Conservation (phyloP, 2,888 invertebrate species). For the Seira sanloemensis region DNA sequence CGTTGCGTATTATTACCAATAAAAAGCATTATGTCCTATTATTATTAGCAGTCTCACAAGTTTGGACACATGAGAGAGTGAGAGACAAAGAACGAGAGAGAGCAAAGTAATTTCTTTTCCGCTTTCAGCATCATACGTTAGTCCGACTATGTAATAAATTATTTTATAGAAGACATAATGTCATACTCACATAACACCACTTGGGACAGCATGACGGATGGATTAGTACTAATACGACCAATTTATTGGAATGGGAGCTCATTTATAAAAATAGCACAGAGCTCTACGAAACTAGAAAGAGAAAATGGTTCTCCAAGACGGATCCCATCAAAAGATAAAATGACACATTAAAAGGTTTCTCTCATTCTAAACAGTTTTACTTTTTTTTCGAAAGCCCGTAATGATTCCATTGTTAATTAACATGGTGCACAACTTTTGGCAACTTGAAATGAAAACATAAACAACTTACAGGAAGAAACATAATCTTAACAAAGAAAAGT, state of each 20-base stretch:
- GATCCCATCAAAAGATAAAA: too few species aligned
- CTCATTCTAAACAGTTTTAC: too few species aligned
- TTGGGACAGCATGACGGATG: conserved; percentile 34
- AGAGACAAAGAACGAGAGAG: background rate
- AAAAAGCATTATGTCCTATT: background rate
- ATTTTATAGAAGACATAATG: background rate
- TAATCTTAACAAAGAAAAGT: too few species aligned
- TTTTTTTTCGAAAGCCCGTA: too few species aligned
- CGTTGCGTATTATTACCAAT: background rate
- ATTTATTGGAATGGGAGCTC: conserved; percentile 42
- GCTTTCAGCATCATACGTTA: background rate
- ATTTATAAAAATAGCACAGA: conserved; percentile 22
- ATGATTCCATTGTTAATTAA: too few species aligned
- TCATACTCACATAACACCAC: background rate
- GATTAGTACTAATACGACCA: conserved; percentile 24
- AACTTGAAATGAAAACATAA: too few species aligned
- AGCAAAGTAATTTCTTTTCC: background rate
- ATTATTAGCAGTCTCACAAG: background rate
- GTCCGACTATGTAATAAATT: background rate
- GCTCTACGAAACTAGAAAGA: too few species aligned
- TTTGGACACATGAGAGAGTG: background rate
- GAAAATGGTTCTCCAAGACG: too few species aligned
- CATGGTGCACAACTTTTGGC: too few species aligned
- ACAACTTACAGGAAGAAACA: too few species aligned
- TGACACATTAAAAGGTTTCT: too few species aligned